Evolutionary conservation across 1,140 invertebrate genomes (phyloP).

Genomic region (Aphidius gifuensis): DNA sequence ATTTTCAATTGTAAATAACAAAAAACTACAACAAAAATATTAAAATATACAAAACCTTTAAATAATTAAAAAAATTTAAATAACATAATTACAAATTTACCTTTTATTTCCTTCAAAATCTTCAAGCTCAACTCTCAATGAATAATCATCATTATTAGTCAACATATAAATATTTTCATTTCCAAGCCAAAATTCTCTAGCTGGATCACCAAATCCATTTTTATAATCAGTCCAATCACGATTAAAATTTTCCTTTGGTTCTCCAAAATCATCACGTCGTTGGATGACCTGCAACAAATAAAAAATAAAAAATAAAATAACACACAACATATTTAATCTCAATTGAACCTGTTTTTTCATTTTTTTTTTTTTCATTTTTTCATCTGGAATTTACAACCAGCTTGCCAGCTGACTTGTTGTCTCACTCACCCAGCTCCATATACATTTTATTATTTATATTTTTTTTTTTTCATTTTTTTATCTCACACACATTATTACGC

Average conservation of each 20-base stretch:
- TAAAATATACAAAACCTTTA: too few relatives aligned
- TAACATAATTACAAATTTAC: constrained; percentile 45
- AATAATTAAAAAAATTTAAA: too few relatives aligned
- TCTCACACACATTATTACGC: constrained; percentile 12
- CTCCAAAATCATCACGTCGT: constrained; percentile 80
- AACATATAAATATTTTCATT: constrained; percentile 93
- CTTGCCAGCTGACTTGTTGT: neutral
- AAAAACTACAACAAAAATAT: too few relatives aligned
- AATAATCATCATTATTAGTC: constrained; percentile 91
- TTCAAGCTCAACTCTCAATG: constrained; percentile 82
- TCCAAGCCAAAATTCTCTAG: constrained; percentile 88
- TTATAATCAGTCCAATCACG: constrained; percentile 94
- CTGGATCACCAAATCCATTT: constrained; percentile 89
- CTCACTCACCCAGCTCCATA: neutral
- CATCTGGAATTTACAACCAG: neutral
- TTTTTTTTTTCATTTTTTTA: constrained; percentile 6
- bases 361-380: too few relatives aligned
- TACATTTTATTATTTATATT: neutral
- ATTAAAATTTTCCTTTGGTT: constrained; percentile 88
- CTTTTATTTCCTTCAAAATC: constrained; percentile 92
- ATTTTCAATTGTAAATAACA: too few relatives aligned
- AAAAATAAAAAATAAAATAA: constrained; percentile 2
- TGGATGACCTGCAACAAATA: constrained; percentile 72
- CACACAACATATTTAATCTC: too few relatives aligned
- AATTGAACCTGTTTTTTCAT: too few relatives aligned